Evolutionary conservation across 35 echinoderm and acorn worm genomes (phyloP), one percentile per base, ranked within the genome.

Genomic region (Chiridota heheva): DNA sequence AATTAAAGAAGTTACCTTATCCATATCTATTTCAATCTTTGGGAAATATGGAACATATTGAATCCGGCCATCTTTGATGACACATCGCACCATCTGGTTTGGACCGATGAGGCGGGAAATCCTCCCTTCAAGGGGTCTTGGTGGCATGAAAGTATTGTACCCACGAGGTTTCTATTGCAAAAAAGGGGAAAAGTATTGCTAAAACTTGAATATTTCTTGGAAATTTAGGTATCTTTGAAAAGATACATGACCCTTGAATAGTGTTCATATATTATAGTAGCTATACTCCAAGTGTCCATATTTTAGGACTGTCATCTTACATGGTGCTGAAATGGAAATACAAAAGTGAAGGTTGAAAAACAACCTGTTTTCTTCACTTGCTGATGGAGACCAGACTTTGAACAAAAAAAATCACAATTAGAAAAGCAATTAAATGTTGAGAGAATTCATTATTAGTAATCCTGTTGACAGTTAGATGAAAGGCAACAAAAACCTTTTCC

Each of bases 1-100:
- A n/a, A n/a, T n/a, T n/a, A n/a, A n/a, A n/a, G n/a, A n/a, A 24
- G 78, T 55, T 49, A 98, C 95, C 89, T 91, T 91, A 57, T 98
- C 95, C 88, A 96, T 96, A 80, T 96, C 93, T 30, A 96, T 96
- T 41, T 87, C 79, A 16, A 92, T 84, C 81, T 98, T 98, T 3
- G 95, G 95, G 47, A 85, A 86, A 48, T 83, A 98, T 29, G 95
- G 95, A 4, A 98, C 81, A 58, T 98, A 98, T 24, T 85, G 44
- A 24, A 98, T 98, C 2, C 95, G 73, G 22, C 95, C 95, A 71
- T 98, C 95, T 81, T 98, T 98, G 67, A 98, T 77, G 7, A 98
- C 95, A 85, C 95, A 98, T 39, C 95, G 58, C 2, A 98, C 89
- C 43, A 83, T 59, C 81, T 91, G 89, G 48, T 91, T 91, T 40